Conservation (phyloP, 2,113 vertebrate genomes). For the Zosterops borbonicus region DNA sequence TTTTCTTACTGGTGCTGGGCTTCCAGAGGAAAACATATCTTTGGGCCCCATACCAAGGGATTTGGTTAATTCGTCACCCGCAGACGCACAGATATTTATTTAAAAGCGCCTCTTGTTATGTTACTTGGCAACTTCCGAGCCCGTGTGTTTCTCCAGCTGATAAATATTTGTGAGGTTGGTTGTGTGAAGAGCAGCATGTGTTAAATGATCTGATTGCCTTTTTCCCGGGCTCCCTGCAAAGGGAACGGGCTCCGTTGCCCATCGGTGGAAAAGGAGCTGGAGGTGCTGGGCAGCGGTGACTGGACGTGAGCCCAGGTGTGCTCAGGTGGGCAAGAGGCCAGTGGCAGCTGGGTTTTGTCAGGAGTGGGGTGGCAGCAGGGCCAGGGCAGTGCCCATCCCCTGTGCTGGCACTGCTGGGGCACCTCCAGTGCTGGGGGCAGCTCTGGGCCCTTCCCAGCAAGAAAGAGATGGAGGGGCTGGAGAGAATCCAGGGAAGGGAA, state of each 20-base stretch:
- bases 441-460: neutral
- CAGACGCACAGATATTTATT: conserved; percentile 36
- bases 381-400: neutral
- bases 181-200: conserved; percentile 19
- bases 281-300: neutral
- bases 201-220: conserved; percentile 3
- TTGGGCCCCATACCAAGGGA: conserved; percentile 45
- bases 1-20: neutral
- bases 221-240: neutral
- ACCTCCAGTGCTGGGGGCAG: neutral
- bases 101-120: conserved; percentile 49
- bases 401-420: neutral
- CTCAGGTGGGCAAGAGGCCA: neutral
- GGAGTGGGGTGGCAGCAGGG: neutral
- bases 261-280: rapidly evolving
- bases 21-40: conserved; percentile 28
- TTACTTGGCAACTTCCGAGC: conserved; percentile 54
- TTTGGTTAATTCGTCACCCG: conserved; percentile 47
- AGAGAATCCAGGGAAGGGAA: neutral
- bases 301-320: neutral
- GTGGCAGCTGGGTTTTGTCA: neutral
- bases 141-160: conserved; percentile 52
- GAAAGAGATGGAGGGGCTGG: neutral
- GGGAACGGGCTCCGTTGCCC: neutral
- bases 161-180: conserved; percentile 60